Evolutionary conservation across 2,113 vertebrate genomes (phyloP).

Genomic region (Burhinus bistriatus): DNA sequence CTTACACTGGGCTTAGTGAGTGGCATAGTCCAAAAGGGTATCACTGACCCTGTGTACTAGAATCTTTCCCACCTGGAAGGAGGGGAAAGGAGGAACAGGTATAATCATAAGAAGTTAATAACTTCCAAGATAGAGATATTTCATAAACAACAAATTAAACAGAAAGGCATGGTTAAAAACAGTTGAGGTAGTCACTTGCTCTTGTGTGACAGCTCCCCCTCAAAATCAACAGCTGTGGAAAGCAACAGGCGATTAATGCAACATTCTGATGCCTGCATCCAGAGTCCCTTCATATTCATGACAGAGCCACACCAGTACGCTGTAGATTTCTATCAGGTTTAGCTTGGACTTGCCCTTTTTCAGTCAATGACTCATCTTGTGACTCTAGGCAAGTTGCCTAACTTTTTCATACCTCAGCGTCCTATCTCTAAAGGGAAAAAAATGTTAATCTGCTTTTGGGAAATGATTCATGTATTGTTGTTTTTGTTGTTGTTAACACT

Average conservation of each 20-base stretch:
- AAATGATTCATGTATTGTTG: not conserved
- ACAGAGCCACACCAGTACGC: not conserved
- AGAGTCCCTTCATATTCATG: not conserved
- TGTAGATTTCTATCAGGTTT: not conserved
- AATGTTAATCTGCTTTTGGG: not conserved
- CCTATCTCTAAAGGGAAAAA: not conserved
- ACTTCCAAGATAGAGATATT: not conserved
- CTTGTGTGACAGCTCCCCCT: not conserved
- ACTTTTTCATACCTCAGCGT: slow-evolving; percentile 8
- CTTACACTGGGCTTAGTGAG: not conserved
- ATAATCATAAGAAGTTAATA: not conserved
- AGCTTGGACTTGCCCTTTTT: not conserved
- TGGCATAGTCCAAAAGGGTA: not conserved
- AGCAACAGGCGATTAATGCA: not conserved
- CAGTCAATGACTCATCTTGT: not conserved
- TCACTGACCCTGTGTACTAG: not conserved
- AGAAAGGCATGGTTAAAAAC: not conserved
- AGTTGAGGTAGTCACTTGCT: not conserved
- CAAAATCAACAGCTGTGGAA: not conserved
- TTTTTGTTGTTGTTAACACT: slow-evolving; percentile 22
- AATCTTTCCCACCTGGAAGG: not conserved
- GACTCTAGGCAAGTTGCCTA: slow-evolving; percentile 3
- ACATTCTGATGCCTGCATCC: not conserved
- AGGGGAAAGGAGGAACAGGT: not conserved
- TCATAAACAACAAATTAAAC: not conserved